Base-by-base conservation (phyloP, 2,888 invertebrate species). In the Stegana nigrithorax region DNA sequence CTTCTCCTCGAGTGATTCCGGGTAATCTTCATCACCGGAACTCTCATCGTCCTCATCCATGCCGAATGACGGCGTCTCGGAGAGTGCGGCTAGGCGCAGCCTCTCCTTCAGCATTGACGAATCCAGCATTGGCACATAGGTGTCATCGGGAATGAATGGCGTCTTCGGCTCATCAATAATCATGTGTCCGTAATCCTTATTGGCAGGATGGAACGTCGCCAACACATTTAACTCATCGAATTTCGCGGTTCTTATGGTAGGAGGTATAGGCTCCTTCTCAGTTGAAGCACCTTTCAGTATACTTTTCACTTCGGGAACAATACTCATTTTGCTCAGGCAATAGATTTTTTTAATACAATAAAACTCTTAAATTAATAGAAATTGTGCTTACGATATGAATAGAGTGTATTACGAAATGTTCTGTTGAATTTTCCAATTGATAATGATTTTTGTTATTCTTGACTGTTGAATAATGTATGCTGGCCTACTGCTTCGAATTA, bases 171-270 rank as follows among this genome's bases (percentile, higher is more conserved):
- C 99, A 77, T 96, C 94, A 67, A 94, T 92, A 86, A 98, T 96
- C 97, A 98, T 98, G 82, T 97, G 97, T 7, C 99, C 99, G 86
- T 99, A 99, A 87, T 98, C 98, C 87, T 99, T 99, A 84, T 96
- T 96, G 4, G 93, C 89, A 26, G 99, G 99, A 88, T 99, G 99
- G 78, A 96, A 91, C 0, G 99, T 99, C 68, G 96, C 97, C 77
- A 98, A 89, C 70, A 99, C 98, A 87, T 99, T 99, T 91, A 97
- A 93, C 88, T 99, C 99, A 86, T 99, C 99, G 88, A 95, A 97
- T 88, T 95, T 93, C 80, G 95, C 89, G 5, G 58, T 51, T 61
- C 73, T 72, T 1, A 39, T 27, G 12, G 8, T 4, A 23, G 45
- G 4, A 6, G 36, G n/a, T n/a, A n/a, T n/a, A n/a, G n/a, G n/a